Evolutionary conservation across 1,140 invertebrate genomes (phyloP), one percentile per base, ranked within the genome.

Genomic region (Monochamus saltuarius): DNA sequence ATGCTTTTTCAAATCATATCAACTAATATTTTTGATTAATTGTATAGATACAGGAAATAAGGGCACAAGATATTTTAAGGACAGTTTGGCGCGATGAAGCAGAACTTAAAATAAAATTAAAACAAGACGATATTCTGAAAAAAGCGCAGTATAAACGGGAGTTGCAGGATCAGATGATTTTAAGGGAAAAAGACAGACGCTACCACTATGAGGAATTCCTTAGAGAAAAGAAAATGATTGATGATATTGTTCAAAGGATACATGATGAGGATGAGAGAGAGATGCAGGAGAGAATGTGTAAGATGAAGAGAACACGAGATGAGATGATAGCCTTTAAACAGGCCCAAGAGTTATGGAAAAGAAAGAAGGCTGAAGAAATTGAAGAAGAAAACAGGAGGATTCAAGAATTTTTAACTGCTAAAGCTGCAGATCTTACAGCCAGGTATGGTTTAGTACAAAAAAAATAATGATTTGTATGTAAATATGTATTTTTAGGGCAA

Each of bases 151-250:
- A 78, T 53, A 69, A 69, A 46, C 65, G 67, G 29, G 73, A 75
- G 43, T 56, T 79, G 14, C 76, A 75, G 49, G 73, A 78, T 56
- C 78, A 79, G 68, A 74, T 78, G 36, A 75, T 76, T 38, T 62
- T 68, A 38, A 61, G n/a, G n/a, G 73, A 76, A 40, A 71, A 75
- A 62, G 61, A 59, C n/a, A 71, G 68, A 43, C 68, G 74, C 38
- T 67, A 67, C 38, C 40, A 69, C 40, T 78, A 77, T 62, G 73
- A 78, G 63, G 76, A 78, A 59, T 78, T 75, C 56, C 51, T 79
- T 7, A 66, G 64, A 42, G n/a, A n/a, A n/a, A 79, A 78, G 65
- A 75, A 74, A 62, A 55, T 76, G 54, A 65, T 78, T 38, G 78
- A 79, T 66, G 73, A 76, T 56, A 69, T 78, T 62, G 69, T 77